A percentile compares a stretch with the other conserved stretches of the same genome.
Conservation (phyloP, 2,888 invertebrate genomes). For the Hermodice carunculata region DNA sequence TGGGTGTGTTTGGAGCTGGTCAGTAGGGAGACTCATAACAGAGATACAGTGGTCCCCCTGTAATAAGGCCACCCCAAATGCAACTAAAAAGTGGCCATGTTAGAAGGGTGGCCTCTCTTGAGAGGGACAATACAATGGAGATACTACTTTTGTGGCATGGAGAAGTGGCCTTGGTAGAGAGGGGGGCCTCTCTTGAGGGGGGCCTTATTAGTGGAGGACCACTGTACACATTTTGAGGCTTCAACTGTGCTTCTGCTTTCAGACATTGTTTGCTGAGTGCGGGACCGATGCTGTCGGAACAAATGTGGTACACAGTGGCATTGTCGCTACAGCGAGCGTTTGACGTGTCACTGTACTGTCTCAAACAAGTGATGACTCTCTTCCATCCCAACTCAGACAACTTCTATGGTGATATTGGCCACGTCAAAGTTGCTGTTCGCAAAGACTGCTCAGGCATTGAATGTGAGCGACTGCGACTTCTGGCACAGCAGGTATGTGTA, state of each 20-base stretch:
- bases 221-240: too few relatives aligned
- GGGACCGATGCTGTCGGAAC: slow-evolving; percentile 79
- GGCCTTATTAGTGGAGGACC: too few relatives aligned
- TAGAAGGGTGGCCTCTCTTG: too few relatives aligned
- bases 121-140: too few relatives aligned
- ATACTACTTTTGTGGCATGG: too few relatives aligned
- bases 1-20: too few relatives aligned
- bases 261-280: slow-evolving; percentile 80
- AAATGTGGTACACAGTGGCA: slow-evolving; percentile 84
- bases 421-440: slow-evolving; percentile 89
- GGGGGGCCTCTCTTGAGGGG: too few relatives aligned
- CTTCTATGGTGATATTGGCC: slow-evolving; percentile 88
- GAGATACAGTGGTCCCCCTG: too few relatives aligned
- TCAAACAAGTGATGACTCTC: slow-evolving; percentile 89
- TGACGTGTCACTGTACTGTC: slow-evolving; percentile 80
- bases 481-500: slow-evolving; percentile 85
- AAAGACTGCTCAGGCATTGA: slow-evolving; percentile 88
- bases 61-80: too few relatives aligned
- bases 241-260: slow-evolving; percentile 18
- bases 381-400: slow-evolving; percentile 93
- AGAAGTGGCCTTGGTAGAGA: too few relatives aligned
- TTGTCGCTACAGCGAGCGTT: slow-evolving; percentile 86
- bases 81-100: too few relatives aligned
- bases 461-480: slow-evolving; percentile 85
- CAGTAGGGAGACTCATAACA: too few relatives aligned